phyloP scores from a whole-genome alignment of 2,797 vertebrate species.

The Ammospiza maritima region DNA sequence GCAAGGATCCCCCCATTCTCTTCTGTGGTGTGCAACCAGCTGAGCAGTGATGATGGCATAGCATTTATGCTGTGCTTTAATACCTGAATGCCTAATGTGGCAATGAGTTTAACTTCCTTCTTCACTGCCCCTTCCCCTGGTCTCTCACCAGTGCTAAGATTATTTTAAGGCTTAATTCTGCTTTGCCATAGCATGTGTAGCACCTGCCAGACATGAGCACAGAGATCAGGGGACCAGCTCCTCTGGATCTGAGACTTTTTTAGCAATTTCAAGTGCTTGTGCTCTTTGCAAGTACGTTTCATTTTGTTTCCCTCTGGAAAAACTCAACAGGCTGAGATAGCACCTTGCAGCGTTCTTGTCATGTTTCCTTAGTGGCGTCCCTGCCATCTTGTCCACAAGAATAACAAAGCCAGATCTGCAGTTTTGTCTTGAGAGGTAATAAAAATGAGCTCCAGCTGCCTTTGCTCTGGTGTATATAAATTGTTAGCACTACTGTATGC shows the following conservation, averaged over 20 bases:
- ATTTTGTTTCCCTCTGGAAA: conserved; percentile 24
- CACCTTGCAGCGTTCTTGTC: not conserved
- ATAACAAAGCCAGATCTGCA: conserved; percentile 49
- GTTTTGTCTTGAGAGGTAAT: conserved; percentile 56
- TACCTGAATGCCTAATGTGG: not conserved
- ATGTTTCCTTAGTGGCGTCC: not conserved
- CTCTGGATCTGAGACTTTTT: not conserved
- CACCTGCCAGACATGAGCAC: not conserved
- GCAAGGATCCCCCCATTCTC: not conserved
- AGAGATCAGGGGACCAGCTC: not conserved
- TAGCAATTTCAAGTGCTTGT: not conserved
- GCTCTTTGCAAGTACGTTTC: not conserved
- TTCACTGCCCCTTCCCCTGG: not conserved
- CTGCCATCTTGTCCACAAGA: conserved; percentile 25
- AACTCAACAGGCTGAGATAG: conserved; percentile 1
- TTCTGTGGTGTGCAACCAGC: not conserved
- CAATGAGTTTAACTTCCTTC: not conserved
- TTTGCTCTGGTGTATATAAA: conserved; percentile 48
- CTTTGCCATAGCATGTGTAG: not conserved
- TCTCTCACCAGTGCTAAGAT: not conserved
- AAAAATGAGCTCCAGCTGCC: conserved; percentile 53
- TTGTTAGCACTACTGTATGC: not conserved
- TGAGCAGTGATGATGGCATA: not conserved
- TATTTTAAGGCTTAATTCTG: not conserved
- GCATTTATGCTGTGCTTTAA: not conserved